Evolutionary conservation across 1,140 invertebrate genomes (phyloP), one percentile per base, ranked within the genome.

Genomic region (Nymphalis io): DNA sequence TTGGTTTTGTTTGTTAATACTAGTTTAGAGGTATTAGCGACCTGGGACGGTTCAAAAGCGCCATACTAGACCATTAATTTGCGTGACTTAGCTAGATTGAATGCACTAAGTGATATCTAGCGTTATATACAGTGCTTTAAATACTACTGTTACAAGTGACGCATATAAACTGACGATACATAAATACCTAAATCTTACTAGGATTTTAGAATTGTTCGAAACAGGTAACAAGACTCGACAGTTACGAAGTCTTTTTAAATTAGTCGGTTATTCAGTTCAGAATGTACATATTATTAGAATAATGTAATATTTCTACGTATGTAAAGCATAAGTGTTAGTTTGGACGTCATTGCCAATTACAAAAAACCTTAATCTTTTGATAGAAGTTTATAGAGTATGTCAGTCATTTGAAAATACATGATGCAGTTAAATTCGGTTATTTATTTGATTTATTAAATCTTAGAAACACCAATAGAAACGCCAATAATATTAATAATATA

Each of bases 1-100:
- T 4, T 8, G 10, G 27, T 33, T 33, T 33, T 33, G 27, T 33
- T 33, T 33, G 27, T 33, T 33, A 33, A 33, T 27, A 39, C 39
- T 55, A 39, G 46, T 39, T 38, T 33, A 60, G 12, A 40, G 13
- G 33, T 40, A 53, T 55, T 8, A 55, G 48, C 62, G 48, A 55
- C 62, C 62, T 64, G 48, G 48, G 18, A 33, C 62, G 48, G 27
- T 33, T 33, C 5, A 55, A 11, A 39, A 42, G 39, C 39, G 16
- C 51, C 40, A 64, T 53, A n/a, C 1, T 12, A 40, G 27, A 33
- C 27, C 38, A 76, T 72, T 75, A 67, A 72, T 63, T 69, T 61
- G 55, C 60, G 48, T 66, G 62, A 67, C 62, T 62, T 33, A 48
- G 60, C 57, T 18, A 59, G 55, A 69, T 69, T 71, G 40, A 70